Evolutionary conservation across 2,888 invertebrate genomes (phyloP).

Genomic region (Pristionchus exspectatus): DNA sequence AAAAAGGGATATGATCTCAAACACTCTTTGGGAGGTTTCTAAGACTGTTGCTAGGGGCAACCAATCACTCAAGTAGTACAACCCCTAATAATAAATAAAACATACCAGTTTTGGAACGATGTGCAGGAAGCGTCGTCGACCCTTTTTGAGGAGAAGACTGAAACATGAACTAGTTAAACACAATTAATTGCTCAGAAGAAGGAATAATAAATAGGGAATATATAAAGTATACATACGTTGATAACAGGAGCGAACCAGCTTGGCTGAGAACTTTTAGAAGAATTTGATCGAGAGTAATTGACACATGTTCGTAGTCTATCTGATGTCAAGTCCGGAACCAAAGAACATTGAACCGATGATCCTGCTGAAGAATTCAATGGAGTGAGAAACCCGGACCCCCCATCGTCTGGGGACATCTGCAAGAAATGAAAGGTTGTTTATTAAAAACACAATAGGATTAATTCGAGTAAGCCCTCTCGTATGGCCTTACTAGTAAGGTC

Average conservation of each 20-base stretch:
- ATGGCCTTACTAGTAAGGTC: no score
- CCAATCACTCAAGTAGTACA: no score
- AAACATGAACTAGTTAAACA: neutral
- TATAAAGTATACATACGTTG: neutral
- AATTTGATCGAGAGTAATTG: neutral
- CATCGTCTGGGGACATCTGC: slow-evolving; percentile 23
- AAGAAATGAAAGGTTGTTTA: neutral
- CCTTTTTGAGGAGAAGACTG: slow-evolving; percentile 11
- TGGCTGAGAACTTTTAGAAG: neutral
- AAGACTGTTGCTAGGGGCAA: slow-evolving; percentile 5
- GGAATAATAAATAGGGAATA: neutral
- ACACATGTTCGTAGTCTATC: neutral
- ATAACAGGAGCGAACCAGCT: neutral
- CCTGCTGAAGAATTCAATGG: neutral
- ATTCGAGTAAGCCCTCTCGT: no score
- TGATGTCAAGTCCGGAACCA: neutral
- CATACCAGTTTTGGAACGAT: no score
- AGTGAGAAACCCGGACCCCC: neutral
- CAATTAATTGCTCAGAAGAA: neutral
- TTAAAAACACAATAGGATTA: no score
- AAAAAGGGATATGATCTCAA: no score
- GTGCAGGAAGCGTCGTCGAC: neutral
- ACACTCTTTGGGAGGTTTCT: neutral
- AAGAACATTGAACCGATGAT: neutral
- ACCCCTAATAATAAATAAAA: neutral